Evolutionary conservation across 2,888 invertebrate species (phyloP).

Genomic region (Lysandra bellargus): DNA sequence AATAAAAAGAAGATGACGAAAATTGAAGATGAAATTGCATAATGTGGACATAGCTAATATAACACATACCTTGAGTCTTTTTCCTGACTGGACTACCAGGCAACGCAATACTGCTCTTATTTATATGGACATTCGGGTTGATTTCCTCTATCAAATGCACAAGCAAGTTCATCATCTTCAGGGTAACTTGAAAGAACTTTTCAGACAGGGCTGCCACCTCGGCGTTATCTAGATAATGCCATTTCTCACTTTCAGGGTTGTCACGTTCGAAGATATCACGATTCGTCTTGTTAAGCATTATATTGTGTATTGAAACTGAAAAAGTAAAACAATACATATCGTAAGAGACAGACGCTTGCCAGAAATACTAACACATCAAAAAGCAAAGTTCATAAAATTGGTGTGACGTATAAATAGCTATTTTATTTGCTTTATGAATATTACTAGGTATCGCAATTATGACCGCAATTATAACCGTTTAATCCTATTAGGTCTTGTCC

Average conservation of each 20-base stretch:
- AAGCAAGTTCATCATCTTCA: conserved; percentile 87
- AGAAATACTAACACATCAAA: too few species aligned
- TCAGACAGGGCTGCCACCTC: conserved; percentile 80
- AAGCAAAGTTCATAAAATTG: too few species aligned
- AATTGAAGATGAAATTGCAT: too few species aligned
- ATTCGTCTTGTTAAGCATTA: conserved; percentile 65
- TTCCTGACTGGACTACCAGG: conserved; percentile 80
- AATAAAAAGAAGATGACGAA: too few species aligned
- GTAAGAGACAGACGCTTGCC: too few species aligned
- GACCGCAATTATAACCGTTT: too few species aligned
- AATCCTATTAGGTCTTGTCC: too few species aligned
- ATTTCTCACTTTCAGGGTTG: conserved; percentile 59
- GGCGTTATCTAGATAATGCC: conserved; percentile 66
- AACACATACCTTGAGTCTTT: conserved; percentile 63
- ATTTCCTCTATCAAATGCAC: conserved; percentile 88
- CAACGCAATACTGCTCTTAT: conserved; percentile 73
- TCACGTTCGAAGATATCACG: conserved; percentile 69
- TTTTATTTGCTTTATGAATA: too few species aligned
- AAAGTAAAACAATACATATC: not conserved
- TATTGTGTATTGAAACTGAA: conserved; percentile 71
- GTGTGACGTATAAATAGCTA: too few species aligned
- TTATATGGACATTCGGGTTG: conserved; percentile 74
- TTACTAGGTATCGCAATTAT: too few species aligned
- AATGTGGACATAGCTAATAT: too few species aligned
- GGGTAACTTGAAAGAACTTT: conserved; percentile 83